Evolutionary conservation across 1,140 invertebrate genomes (phyloP).

Genomic region (Hypsibius dujardini): DNA sequence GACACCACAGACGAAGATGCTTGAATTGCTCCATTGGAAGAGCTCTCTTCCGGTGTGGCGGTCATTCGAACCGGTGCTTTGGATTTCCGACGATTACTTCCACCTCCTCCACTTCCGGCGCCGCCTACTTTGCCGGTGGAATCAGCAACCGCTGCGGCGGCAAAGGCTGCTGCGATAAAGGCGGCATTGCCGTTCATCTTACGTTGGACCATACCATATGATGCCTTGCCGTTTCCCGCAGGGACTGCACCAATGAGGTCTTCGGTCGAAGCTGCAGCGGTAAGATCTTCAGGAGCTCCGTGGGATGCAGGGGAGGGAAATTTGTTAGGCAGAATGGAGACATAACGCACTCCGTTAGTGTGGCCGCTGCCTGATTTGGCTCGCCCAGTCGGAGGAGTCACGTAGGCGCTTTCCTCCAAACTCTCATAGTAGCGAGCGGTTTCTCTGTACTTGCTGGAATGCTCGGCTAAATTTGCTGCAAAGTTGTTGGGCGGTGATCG

Average conservation of each 20-base stretch:
- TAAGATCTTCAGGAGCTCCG: not conserved
- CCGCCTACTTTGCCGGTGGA: too few relatives aligned
- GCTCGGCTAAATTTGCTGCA: too few relatives aligned
- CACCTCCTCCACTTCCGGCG: not conserved
- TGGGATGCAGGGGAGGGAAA: not conserved
- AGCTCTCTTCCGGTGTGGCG: not conserved
- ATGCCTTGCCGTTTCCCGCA: too few relatives aligned
- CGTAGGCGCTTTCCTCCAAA: too few relatives aligned
- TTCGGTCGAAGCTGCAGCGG: not conserved
- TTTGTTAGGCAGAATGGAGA: constrained; percentile 11
- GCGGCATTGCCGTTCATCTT: constrained; percentile 13
- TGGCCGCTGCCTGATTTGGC: not conserved
- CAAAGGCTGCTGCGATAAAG: not conserved
- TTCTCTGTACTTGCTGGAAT: too few relatives aligned
- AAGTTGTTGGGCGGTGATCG: too few relatives aligned
- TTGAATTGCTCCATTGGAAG: not conserved
- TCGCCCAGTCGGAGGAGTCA: too few relatives aligned
- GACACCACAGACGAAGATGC: not conserved
- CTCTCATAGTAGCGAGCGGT: too few relatives aligned
- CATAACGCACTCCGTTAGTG: not conserved
- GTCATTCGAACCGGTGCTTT: constrained; percentile 15
- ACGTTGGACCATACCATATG: too few relatives aligned
- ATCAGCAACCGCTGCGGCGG: constrained; percentile 3
- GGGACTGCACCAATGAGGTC: not conserved
- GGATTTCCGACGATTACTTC: not conserved